Base-by-base conservation (phyloP, 2,797 vertebrate species). In the Falco novaeseelandiae region DNA sequence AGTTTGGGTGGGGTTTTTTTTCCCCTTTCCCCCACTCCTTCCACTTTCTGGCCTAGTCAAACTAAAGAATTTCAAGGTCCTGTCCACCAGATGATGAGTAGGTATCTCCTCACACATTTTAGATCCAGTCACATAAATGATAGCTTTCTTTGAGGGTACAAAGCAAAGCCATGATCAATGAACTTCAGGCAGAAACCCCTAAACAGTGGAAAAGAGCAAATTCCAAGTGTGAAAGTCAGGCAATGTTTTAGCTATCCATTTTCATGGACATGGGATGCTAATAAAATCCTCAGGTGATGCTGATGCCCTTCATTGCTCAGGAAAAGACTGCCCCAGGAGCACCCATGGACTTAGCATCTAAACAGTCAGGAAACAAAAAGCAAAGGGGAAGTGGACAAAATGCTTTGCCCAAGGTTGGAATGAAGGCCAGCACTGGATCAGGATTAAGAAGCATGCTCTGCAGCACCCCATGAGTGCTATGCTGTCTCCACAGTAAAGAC, bases 261-360 rank as follows among this genome's bases (percentile, higher is more conserved):
- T 87, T 52, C 30, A 21, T 36, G 6, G 40, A 23, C 32, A 57
- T 8, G 8, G 29, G 26, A 49, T 62, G 8, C 9, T 46, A 51
- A 27, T 19, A 34, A 78, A 92, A 63, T 27, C 40, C 44, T 49
- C 22, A 54, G 34, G 12, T 58, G 3, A 19, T 0, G 0, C 1
- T 2, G 4, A 18, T 20, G 32, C 11, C 34, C 5, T n/a, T 59
- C 36, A 11, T 48, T 26, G 27, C 36, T 54, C 23, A 19, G 67
- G 54, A 42, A 78, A 83, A 67, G 34, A 12, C 36, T 29, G 30
- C 48, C 26, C 46, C 42, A 13, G 46, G 17, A 87, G 2, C 51
- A 21, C 7, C 69, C 3, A 9, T 1, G 29, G 79, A 30, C 4
- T 59, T 32, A 12, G 36, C n/a, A 74, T 69, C n/a, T 26, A 6